Percentiles rank a stretch among this genome's conserved stretches.
Evolutionary conservation across 2,888 invertebrate genomes (phyloP).

Genomic region (Yponomeuta sedellus): DNA sequence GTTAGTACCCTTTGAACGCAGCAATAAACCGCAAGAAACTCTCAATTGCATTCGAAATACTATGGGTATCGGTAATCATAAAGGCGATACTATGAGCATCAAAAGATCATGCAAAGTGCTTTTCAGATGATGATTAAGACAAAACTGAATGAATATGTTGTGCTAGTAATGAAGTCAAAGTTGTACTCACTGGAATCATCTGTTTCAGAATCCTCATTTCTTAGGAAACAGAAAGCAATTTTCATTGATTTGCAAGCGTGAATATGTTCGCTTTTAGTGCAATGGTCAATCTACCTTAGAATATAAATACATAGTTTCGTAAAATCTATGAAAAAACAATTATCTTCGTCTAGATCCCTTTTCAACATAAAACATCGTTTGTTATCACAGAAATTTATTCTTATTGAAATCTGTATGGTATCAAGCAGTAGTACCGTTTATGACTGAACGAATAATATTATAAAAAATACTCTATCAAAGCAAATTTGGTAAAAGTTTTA

Average conservation of each 20-base stretch:
- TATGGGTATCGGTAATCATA: too few relatives aligned
- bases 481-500: not conserved
- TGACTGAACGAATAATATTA: too few relatives aligned
- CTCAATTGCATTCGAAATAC: too few relatives aligned
- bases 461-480: too few relatives aligned
- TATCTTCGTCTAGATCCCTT: too few relatives aligned
- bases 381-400: too few relatives aligned
- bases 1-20: not conserved
- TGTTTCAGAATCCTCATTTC: not conserved
- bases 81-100: not conserved
- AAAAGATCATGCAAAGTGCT: not conserved
- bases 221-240: not conserved
- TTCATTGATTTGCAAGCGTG: too few relatives aligned
- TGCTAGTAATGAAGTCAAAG: too few relatives aligned
- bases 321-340: not conserved
- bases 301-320: too few relatives aligned
- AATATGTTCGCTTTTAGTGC: not conserved
- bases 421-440: too few relatives aligned
- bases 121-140: slow-evolving; percentile 8
- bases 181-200: not conserved
- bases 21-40: slow-evolving; percentile 4
- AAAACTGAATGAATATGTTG: not conserved
- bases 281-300: not conserved
- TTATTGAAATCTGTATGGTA: too few relatives aligned
- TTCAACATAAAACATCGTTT: too few relatives aligned